phyloP scores from a whole-genome alignment of 2,113 vertebrate genomes.

The Nothocercus julius region DNA sequence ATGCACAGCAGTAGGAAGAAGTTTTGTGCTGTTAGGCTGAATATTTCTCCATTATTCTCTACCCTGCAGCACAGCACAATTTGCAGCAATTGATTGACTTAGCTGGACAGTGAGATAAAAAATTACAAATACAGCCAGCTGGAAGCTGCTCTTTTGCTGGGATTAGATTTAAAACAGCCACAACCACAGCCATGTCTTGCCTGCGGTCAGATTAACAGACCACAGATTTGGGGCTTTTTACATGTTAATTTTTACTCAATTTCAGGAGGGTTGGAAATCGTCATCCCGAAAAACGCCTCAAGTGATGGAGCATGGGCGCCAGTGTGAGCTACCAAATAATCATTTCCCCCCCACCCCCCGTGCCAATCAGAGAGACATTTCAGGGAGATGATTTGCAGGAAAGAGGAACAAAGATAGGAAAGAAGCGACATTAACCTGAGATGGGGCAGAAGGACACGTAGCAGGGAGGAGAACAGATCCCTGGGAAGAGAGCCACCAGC shows the following conservation, averaged over 20 bases:
- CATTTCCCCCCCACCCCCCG: not conserved
- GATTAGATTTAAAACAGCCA: constrained; percentile 47
- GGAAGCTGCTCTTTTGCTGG: constrained; percentile 13
- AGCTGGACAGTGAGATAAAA: constrained; percentile 57
- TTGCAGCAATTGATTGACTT: constrained; percentile 57
- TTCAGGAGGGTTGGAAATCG: constrained; percentile 18
- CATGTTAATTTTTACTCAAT: constrained; percentile 4
- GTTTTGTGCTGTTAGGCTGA: not conserved
- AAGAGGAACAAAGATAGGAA: not conserved
- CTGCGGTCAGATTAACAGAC: constrained; percentile 35
- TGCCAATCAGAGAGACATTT: rapidly evolving
- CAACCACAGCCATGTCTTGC: constrained; percentile 30
- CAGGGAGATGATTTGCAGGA: not conserved
- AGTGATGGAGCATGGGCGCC: not conserved
- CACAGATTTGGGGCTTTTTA: not conserved
- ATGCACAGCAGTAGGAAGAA: not conserved
- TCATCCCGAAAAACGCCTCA: not conserved
- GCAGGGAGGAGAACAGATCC: not conserved
- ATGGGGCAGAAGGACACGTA: not conserved
- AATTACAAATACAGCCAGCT: not conserved
- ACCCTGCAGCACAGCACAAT: constrained; percentile 59
- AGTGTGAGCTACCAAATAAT: not conserved
- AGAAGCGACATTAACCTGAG: not conserved
- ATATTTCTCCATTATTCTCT: constrained; percentile 20
- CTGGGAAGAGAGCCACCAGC: not conserved